A percentile compares a stretch with the other conserved stretches of the same genome.
phyloP scores from a whole-genome alignment of 2,797 vertebrate species.

The Champsocephalus esox region DNA sequence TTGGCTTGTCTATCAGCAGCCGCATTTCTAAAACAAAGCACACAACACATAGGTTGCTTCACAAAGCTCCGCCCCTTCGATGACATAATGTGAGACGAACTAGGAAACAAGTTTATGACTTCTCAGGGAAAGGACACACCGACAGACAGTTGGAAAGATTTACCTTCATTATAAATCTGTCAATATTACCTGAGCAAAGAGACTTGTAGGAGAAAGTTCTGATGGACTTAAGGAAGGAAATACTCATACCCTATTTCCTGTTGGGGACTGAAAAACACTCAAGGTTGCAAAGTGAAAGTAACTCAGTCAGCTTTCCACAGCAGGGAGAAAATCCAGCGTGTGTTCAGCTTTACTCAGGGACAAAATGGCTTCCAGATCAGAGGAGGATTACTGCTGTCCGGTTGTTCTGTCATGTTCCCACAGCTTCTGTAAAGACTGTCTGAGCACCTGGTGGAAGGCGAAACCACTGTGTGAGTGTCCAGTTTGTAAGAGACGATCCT shows the following conservation, averaged over 20 bases:
- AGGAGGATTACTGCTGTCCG: background rate
- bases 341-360: slow-evolving; percentile 1
- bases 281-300: background rate
- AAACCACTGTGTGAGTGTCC: background rate
- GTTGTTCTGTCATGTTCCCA: slow-evolving; percentile 6
- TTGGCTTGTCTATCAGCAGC: slow-evolving; percentile 1
- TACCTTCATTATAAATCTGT: background rate
- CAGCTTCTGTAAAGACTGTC: slow-evolving; percentile 14
- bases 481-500: slow-evolving; percentile 1
- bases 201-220: background rate
- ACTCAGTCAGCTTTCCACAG: background rate
- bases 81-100: background rate
- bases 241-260: background rate
- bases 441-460: background rate
- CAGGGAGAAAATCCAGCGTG: background rate
- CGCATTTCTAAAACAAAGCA: no score
- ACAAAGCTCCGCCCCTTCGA: background rate
- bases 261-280: background rate
- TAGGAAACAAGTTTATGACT: background rate
- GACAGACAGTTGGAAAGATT: background rate
- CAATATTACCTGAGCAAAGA: background rate
- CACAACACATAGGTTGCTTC: no score
- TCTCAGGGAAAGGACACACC: background rate
- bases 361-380: background rate
- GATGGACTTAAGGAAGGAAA: background rate